These are phyloP conservation scores for Thamnaconus septentrionalis DNA, from an alignment of 2,113 vertebrate genomes.

Conservation along the genomic window DNA sequence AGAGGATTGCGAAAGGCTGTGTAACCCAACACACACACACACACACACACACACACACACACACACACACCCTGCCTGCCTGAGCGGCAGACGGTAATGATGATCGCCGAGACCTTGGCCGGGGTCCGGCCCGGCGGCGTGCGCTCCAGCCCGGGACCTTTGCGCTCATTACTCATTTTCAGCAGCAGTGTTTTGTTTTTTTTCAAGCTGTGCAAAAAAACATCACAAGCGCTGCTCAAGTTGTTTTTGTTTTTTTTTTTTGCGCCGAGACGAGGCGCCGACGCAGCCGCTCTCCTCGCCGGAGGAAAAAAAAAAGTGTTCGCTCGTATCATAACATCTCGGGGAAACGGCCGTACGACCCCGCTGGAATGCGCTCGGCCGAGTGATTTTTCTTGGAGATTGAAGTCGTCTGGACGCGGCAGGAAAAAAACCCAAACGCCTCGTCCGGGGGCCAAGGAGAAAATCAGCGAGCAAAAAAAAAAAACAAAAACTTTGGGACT, in stretches of 20 bases:
- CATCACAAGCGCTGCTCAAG: no score
- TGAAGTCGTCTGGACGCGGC: slow-evolving; percentile 8
- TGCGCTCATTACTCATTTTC: slow-evolving; percentile 54
- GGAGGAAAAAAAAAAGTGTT: slow-evolving; percentile 4
- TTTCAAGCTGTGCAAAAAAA: no score
- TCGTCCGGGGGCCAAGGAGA: slow-evolving; percentile 5
- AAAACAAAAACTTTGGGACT: background rate
- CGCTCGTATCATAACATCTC: slow-evolving; percentile 4
- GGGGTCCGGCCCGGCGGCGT: slow-evolving; percentile 38
- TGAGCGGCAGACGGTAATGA: slow-evolving; percentile 65
- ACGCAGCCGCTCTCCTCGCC: background rate
- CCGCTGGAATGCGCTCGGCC: slow-evolving; percentile 16
- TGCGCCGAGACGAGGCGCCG: background rate
- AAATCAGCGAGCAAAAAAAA: slow-evolving; percentile 3
- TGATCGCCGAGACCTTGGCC: slow-evolving; percentile 67
- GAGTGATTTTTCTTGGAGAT: slow-evolving; percentile 7
- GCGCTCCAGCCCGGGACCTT: slow-evolving; percentile 49
- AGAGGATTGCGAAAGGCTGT: slow-evolving; percentile 67
- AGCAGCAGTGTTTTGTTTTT: no score
- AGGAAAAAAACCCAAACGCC: background rate
- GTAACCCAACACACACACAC: slow-evolving; percentile 53
- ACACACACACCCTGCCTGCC: slow-evolving; percentile 21
- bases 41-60: no score
- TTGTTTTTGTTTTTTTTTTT: background rate
- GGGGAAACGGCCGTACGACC: slow-evolving; percentile 15